Base-by-base conservation (phyloP, 1,140 invertebrate genomes). In the Aphaenogaster ashmeadi region DNA sequence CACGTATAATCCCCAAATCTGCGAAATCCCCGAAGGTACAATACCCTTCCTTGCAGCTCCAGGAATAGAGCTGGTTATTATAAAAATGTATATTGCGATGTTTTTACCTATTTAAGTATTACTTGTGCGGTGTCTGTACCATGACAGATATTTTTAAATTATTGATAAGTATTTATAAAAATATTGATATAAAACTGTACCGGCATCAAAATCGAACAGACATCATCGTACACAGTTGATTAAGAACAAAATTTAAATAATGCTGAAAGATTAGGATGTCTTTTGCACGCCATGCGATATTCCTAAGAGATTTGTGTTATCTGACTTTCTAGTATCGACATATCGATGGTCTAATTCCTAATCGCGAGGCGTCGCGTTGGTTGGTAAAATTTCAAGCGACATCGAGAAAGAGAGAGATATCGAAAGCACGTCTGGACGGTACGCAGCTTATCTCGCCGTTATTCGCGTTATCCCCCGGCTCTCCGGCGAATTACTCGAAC, bases 401-500 rank as follows among this genome's bases (percentile, higher is more conserved):
- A 27, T 33, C 13, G 6, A 47, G 38, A 27, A 69, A 50, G 18
- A 36, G 56, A 74, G 38, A 67, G 15, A 74, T 52, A 67, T 77
- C 44, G 27, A 38, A 67, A 77, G 56, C 62, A 47, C 66, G 88
- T 67, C 41, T 78, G 80, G 74, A 80, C 56, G 36, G 50, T 75
- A 84, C 80, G 69, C 67, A 84, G 69, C 69, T 84, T 84, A 84
- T 84, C 80, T 84, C n/a, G 27, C 54, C 69, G 80, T 84, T 84
- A 84, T 60, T 84, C 80, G 69, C 54, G 69, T 84, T 84, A 84
- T 84, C 80, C 80, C 69, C 15, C 33, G n/a, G 54, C 69, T 84
- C 80, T 75, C 80, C 44, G 54, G 69, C 69, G 80, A 84, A 84
- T 84, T 84, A 84, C 80, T 84, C 69, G 80, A 75, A 56, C 33